Percentiles rank a stretch among this genome's conserved stretches.
Conservation (phyloP, 1,140 invertebrate genomes). For the Agrilus planipennis region DNA sequence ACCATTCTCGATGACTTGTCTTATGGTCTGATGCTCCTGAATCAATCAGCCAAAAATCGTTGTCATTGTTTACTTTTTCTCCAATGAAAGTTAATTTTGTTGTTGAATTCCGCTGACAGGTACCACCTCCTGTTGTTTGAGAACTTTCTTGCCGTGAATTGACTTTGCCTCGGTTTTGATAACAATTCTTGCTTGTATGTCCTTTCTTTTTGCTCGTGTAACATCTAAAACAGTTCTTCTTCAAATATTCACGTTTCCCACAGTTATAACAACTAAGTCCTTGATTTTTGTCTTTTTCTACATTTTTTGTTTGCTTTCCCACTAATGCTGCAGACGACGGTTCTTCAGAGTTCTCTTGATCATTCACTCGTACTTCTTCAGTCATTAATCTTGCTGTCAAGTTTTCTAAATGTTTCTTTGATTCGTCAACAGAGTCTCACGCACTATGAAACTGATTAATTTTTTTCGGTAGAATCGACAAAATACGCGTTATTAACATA, state of each 20-base stretch:
- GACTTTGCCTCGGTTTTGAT: no score
- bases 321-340: no score
- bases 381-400: conserved; percentile 1
- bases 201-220: no score
- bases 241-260: conserved; percentile 1
- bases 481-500: conserved; percentile 23
- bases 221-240: no score
- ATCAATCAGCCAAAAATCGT: conserved; percentile 4
- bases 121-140: no score
- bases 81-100: neutral
- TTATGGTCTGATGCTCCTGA: conserved; percentile 11
- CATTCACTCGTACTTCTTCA: neutral
- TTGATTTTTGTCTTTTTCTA: conserved; percentile 1
- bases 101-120: neutral
- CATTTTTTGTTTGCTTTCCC: conserved; percentile 3
- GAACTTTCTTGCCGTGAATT: no score
- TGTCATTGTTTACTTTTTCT: neutral
- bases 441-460: conserved; percentile 15
- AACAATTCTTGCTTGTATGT: no score
- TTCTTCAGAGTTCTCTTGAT: no score
- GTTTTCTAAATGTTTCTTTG: conserved; percentile 12
- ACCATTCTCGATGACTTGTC: conserved; percentile 2
- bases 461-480: conserved; percentile 17
- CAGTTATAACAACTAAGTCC: neutral
- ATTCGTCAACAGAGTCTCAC: conserved; percentile 13